Percentiles rank a stretch among this genome's conserved stretches.
Evolutionary conservation across 2,888 invertebrate genomes (phyloP).

Genomic region (Microctonus hyperodae): DNA sequence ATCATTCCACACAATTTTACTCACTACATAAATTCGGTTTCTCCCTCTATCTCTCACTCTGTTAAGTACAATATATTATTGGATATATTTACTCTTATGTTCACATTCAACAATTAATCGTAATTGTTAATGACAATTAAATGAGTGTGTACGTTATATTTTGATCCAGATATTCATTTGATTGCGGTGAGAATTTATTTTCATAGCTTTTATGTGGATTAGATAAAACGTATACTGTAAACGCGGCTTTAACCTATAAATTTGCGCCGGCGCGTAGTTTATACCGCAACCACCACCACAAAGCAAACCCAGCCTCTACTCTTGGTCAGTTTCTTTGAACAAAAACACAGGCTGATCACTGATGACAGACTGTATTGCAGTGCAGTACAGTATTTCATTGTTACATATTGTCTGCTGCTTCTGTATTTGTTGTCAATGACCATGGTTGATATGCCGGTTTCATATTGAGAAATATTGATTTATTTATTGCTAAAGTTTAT

Average conservation of each 20-base stretch:
- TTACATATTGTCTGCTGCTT: not conserved
- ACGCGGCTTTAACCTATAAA: constrained; percentile 5
- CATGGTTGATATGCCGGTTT: not conserved
- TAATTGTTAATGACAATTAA: no score
- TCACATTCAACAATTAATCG: not conserved
- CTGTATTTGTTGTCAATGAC: not conserved
- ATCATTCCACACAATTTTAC: constrained; percentile 9
- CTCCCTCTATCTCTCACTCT: no score
- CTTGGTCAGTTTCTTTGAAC: no score
- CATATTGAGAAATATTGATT: not conserved
- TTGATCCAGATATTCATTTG: no score
- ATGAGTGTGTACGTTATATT: no score
- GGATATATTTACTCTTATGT: no score
- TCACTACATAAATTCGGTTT: not conserved
- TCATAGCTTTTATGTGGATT: not conserved
- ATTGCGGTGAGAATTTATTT: not conserved
- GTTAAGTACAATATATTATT: no score
- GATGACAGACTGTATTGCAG: not conserved
- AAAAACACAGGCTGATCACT: no score
- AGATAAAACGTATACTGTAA: not conserved
- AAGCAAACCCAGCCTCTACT: no score
- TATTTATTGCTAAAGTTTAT: no score
- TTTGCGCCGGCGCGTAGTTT: not conserved
- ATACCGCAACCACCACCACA: not conserved
- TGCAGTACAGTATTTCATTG: no score